Evolutionary conservation across 2,888 invertebrate species (phyloP).

Genomic region (Hypomecis atomaria): DNA sequence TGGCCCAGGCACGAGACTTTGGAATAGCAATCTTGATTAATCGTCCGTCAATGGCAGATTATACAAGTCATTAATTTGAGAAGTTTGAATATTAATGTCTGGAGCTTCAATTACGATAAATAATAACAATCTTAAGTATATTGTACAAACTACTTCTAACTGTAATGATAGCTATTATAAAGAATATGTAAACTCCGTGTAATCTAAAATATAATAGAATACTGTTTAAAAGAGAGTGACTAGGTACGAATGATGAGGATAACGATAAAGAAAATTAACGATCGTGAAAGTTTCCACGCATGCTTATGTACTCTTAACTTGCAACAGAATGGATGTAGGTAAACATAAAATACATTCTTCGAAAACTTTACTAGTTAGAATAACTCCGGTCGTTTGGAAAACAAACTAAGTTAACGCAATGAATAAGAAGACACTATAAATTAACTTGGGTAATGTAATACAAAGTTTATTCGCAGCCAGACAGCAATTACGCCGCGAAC

Average conservation of each 20-base stretch:
- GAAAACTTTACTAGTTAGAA: conserved; percentile 55
- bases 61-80: conserved; percentile 27
- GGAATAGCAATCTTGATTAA: conserved; percentile 46
- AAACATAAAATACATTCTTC: conserved; percentile 42
- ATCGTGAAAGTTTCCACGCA: background rate
- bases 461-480: conserved; percentile 81
- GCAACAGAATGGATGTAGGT: conserved; percentile 23
- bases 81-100: conserved; percentile 9
- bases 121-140: background rate
- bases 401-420: conserved; percentile 72
- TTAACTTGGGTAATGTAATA: conserved; percentile 81
- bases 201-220: too few species aligned
- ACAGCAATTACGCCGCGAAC: conserved; percentile 81
- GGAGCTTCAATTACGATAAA: conserved; percentile 9
- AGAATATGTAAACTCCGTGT: too few species aligned
- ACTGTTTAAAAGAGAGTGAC: too few species aligned
- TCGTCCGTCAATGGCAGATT: conserved; percentile 38
- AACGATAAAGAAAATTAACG: background rate
- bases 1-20: conserved; percentile 50
- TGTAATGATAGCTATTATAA: background rate
- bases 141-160: background rate
- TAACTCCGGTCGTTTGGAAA: conserved; percentile 65
- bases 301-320: background rate
- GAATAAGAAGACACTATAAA: conserved; percentile 81
- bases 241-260: background rate